Evolutionary conservation across 2,888 invertebrate species (phyloP).

Genomic region (Patella pellucida): DNA sequence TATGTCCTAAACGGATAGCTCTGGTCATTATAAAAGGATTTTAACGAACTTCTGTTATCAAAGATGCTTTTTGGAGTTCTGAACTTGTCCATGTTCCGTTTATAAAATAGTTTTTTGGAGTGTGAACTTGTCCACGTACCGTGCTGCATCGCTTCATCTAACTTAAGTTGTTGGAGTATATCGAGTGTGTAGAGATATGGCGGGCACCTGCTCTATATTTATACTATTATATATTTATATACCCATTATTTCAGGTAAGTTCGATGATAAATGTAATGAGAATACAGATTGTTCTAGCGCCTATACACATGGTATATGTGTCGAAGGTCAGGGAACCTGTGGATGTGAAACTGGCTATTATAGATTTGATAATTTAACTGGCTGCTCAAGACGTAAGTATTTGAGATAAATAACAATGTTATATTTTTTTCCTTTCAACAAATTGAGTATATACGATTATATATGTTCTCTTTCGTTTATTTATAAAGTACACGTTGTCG

Average conservation of each 20-base stretch:
- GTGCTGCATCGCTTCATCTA: no score
- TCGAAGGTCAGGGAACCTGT: slow-evolving; percentile 38
- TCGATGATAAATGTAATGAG: slow-evolving; percentile 37
- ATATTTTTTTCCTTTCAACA: neutral
- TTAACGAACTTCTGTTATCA: no score
- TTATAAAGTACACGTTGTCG: neutral
- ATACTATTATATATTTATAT: no score
- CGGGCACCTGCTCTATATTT: no score
- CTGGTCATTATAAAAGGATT: no score
- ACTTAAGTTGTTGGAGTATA: no score
- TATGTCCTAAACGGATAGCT: no score
- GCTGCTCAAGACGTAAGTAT: slow-evolving; percentile 23
- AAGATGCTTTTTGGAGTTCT: no score
- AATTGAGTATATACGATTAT: neutral
- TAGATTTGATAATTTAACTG: slow-evolving; percentile 23
- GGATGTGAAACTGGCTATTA: slow-evolving; percentile 29
- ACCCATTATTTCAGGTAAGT: slow-evolving; percentile 27
- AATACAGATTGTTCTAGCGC: slow-evolving; percentile 42
- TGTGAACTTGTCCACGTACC: no score
- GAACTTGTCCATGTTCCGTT: no score
- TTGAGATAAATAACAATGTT: neutral
- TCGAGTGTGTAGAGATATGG: no score
- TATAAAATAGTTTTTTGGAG: no score
- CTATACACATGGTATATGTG: slow-evolving; percentile 39
- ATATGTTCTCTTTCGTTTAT: neutral